Base-by-base conservation (phyloP, 2,888 invertebrate genomes). In the Acanthoscelides obtectus region DNA sequence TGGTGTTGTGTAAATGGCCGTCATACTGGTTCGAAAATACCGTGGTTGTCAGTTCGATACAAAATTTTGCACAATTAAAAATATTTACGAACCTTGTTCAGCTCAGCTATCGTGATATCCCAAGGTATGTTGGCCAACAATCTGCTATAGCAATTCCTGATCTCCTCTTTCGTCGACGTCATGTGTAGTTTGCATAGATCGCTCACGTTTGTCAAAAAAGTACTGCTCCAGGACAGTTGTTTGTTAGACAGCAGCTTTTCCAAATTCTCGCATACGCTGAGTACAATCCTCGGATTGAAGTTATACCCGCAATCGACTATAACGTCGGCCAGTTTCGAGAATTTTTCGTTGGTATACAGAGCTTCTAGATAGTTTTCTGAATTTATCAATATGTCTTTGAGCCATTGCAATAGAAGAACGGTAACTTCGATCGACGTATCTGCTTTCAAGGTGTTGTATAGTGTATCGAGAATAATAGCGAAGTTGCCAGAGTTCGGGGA, bases 401-500 rank as follows among this genome's bases (percentile, higher is more conserved):
- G 87, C 96, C 96, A 96, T 75, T 89, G 88, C 17, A 95, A 86
- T 8, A 93, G 81, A 5, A 93, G 83, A 17, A 89, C 77, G 65
- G 89, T 81, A 4, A 90, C 89, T 83, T 91, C 90, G 75, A 87
- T 87, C 17, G 89, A 87, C 3, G 89, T 86, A 76, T 87, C 87
- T 20, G 88, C 88, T 78, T 87, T 87, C 72, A 91, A 86, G 64
- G 89, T 87, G 81, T 90, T 89, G 70, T 91, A 89, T 73, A 96
- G 85, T 64, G 94, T 90, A 75, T 91, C 89, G 6, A 97, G 86
- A 76, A 96, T 93, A 20, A 92, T 88, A 8, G 91, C 90, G 76
- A 96, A 91, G 84, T 96, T 94, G 22, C 93, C 93, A 25, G 93
- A 93, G 68, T 94, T 95, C 0, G 95, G 93, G 73, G 93, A 91